Conservation (phyloP, 2,113 vertebrate species). For the human region GRCh38 chr13:113808501-113809000, state of each 20-base stretch:
- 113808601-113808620: rapidly evolving
- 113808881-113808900: no score
- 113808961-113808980: neutral
- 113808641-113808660: neutral
- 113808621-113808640: rapidly evolving
- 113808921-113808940: rapidly evolving
- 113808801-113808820: rapidly evolving
- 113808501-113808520: neutral
- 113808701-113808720: neutral
- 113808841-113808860: neutral
- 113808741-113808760: rapidly evolving
- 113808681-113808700: neutral
- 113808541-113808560: neutral
- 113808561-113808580: neutral
- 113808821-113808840: neutral
- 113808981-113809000: neutral
- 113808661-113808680: neutral
- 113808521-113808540: neutral
- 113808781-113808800: rapidly evolving
- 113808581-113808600: rapidly evolving
- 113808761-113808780: neutral
- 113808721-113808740: rapidly evolving
- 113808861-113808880: no score
- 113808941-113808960: rapidly evolving
- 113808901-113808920: rapidly evolving